These are phyloP conservation scores for Stegana nigrithorax DNA, from an alignment of 2,888 invertebrate genomes.

Conservation along the genomic window DNA sequence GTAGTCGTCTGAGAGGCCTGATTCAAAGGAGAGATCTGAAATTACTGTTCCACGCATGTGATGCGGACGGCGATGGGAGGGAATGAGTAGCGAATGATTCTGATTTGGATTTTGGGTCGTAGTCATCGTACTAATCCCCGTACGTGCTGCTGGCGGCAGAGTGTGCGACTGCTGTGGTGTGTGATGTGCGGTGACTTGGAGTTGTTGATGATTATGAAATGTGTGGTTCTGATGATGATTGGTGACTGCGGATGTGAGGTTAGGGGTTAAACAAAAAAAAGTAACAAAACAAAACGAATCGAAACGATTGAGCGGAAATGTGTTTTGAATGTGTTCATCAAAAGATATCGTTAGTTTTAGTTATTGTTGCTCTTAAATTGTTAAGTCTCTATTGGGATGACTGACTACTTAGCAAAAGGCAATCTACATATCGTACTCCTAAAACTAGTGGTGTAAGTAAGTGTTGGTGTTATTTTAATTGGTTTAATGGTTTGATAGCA, in stretches of 20 bases:
- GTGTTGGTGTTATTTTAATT: too few relatives aligned
- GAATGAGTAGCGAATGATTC: slow-evolving; percentile 21
- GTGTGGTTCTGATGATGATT: slow-evolving; percentile 1
- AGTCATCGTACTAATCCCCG: not conserved
- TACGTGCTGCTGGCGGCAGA: not conserved
- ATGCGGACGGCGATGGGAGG: slow-evolving; percentile 15
- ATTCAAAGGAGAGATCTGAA: slow-evolving; percentile 90
- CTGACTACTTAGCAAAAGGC: too few relatives aligned
- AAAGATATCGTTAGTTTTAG: too few relatives aligned
- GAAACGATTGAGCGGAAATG: too few relatives aligned
- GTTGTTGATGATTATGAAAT: slow-evolving; percentile 25
- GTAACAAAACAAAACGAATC: too few relatives aligned
- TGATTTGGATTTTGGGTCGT: not conserved
- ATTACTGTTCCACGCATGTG: slow-evolving; percentile 70
- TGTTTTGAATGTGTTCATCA: too few relatives aligned
- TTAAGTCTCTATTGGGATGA: too few relatives aligned
- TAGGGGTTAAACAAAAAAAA: too few relatives aligned
- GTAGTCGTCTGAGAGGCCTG: slow-evolving; percentile 95
- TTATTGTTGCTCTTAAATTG: too few relatives aligned
- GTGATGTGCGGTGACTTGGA: slow-evolving; percentile 26
- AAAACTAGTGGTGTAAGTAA: too few relatives aligned
- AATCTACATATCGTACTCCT: too few relatives aligned
- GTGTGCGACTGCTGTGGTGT: slow-evolving; percentile 18
- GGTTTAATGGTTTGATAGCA: too few relatives aligned
- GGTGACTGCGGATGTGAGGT: slow-evolving; percentile 15